Percentiles rank a stretch among this genome's conserved stretches.
These are phyloP conservation scores for Gerosis bhagava DNA, from an alignment of 2,888 invertebrate species.

Conservation along the genomic window DNA sequence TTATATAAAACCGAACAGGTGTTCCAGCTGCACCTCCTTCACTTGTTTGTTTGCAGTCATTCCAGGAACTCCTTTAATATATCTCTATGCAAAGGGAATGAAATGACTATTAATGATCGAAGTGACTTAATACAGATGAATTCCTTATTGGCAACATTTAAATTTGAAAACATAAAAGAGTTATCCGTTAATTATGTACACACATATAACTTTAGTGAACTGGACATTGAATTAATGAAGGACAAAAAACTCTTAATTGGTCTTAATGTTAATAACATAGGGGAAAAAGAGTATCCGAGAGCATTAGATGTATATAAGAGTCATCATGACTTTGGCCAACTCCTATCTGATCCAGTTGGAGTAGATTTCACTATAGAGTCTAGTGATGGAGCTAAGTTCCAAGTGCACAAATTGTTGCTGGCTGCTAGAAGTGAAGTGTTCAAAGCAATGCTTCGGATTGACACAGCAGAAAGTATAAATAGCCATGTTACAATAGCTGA, in stretches of 20 bases:
- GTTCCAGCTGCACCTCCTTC: constrained; percentile 54
- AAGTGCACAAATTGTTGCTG: constrained; percentile 60
- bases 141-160: constrained; percentile 42
- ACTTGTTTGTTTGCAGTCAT: constrained; percentile 59
- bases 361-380: constrained; percentile 69
- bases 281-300: not conserved
- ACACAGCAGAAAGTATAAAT: constrained; percentile 67
- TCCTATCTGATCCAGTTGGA: constrained; percentile 58
- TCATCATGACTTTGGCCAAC: constrained; percentile 54
- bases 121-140: constrained; percentile 47
- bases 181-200: constrained; percentile 47
- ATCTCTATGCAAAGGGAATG: constrained; percentile 46
- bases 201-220: constrained; percentile 57
- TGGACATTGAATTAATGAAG: constrained; percentile 59
- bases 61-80: constrained; percentile 49
- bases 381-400: constrained; percentile 58
- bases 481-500: constrained; percentile 61
- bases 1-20: constrained; percentile 57
- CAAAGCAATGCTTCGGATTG: constrained; percentile 71
- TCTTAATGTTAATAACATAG: constrained; percentile 26
- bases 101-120: constrained; percentile 51
- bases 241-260: constrained; percentile 55
- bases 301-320: constrained; percentile 44
- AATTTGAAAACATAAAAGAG: constrained; percentile 42
- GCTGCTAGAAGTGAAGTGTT: constrained; percentile 68